These are phyloP conservation scores for Aptenodytes patagonicus DNA, from an alignment of 2,113 vertebrate species.

Conservation along the genomic window DNA sequence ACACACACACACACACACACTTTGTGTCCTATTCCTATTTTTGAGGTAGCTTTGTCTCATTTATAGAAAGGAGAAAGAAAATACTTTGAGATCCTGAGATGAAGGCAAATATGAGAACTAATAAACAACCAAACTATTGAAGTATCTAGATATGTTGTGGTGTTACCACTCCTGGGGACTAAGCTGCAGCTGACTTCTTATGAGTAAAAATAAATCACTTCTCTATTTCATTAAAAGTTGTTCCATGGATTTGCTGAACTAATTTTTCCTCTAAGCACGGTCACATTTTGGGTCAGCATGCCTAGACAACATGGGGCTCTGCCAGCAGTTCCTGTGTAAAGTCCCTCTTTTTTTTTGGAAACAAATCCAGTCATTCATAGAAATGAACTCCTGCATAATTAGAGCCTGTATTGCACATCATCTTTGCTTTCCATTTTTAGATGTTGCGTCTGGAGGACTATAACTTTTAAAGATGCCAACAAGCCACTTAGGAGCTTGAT, in stretches of 20 bases:
- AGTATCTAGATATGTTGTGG: not conserved
- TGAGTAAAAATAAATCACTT: constrained; percentile 3
- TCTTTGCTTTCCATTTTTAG: constrained; percentile 56
- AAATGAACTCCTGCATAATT: constrained; percentile 44
- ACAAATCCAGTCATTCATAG: constrained; percentile 53
- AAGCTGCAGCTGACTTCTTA: not conserved
- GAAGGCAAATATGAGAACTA: not conserved
- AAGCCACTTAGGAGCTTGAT: constrained; percentile 55
- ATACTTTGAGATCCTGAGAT: not conserved
- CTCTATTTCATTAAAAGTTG: not conserved
- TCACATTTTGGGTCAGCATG: constrained; percentile 39
- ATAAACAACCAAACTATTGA: not conserved
- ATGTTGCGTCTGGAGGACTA: constrained; percentile 35
- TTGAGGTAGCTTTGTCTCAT: not conserved
- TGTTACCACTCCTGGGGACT: not conserved
- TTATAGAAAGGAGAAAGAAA: not conserved
- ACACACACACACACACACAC: no score
- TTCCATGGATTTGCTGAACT: constrained; percentile 14
- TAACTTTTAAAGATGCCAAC: constrained; percentile 63
- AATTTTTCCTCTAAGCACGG: constrained; percentile 10
- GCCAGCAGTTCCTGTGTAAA: constrained; percentile 26
- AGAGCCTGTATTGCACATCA: constrained; percentile 14
- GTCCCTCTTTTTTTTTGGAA: not conserved
- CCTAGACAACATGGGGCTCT: constrained; percentile 34
- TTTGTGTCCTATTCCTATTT: not conserved